Evolutionary conservation across 92 coral and sea anemone species (phyloP), one percentile per base, ranked within the genome.

Genomic region (Micromussa lordhowensis): DNA sequence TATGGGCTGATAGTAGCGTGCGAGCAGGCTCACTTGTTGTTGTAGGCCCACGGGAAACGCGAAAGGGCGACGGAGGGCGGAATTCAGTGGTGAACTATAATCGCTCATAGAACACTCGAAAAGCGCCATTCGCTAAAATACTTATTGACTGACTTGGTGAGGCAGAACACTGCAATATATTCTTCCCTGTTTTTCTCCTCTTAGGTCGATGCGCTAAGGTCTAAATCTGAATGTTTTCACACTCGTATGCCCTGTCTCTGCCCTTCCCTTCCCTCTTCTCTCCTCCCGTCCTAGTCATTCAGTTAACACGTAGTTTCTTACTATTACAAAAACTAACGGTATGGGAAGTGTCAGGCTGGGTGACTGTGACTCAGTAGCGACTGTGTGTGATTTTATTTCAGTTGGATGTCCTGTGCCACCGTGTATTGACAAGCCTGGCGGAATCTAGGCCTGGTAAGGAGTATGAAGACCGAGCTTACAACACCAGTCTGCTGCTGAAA

Each of bases 341-440:
- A n/a, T n/a, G n/a, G n/a, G n/a, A 1, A 28, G 48, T 15, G 0
- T 36, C 72, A 24, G 64, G 24, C 64, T 58, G 26, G n/a, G n/a
- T 30, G 61, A 59, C 75, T 81, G 76, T 82, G 29, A 18, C 28
- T 71, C 22, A 3, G 29, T 26, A 38, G 22, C 29, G 3, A 17
- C 66, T 51, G 0, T 53, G 22, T 6, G 26, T 26, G 28, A 48
- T 83, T 72, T 82, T 18, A 51, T 77, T 93, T 58, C 76, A 98
- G 99, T 82, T 98, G 92, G 99, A 98, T 55, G 95, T 91, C 31
- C 85, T 98, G 85, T 96, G 98, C 63, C 99, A 98, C 75, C 98
- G 98, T 22, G 81, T 96, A 84, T 86, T 98, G 68, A 90, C 98
- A 22, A 87, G 88, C 10, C 88, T 98, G 34, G 95, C 98, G 40